These are phyloP conservation scores for Lamellibrachia luymesi DNA, from an alignment of 1,140 invertebrate species.

Conservation along the genomic window DNA sequence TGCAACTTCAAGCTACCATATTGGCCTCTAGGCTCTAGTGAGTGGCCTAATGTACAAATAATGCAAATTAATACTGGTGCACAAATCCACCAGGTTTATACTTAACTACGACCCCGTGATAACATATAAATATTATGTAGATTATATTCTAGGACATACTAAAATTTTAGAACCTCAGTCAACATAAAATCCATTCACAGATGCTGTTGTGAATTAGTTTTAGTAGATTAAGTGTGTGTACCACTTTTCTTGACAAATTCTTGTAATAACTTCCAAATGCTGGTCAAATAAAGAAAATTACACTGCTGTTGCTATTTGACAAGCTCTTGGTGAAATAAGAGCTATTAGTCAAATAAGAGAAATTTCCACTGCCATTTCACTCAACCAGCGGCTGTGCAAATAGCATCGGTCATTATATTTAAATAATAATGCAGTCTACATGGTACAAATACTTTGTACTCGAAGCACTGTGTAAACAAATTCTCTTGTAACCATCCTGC, in stretches of 20 bases:
- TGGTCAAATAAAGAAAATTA: not conserved
- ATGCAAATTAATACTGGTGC: too few relatives aligned
- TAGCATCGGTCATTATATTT: too few relatives aligned
- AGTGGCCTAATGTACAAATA: too few relatives aligned
- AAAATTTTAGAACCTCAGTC: not conserved
- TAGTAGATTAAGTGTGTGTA: not conserved
- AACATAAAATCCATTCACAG: not conserved
- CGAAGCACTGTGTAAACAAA: too few relatives aligned
- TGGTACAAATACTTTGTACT: too few relatives aligned
- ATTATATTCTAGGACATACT: not conserved
- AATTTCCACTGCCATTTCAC: not conserved
- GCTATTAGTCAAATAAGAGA: not conserved
- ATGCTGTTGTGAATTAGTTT: not conserved
- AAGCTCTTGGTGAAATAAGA: not conserved
- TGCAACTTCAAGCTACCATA: too few relatives aligned
- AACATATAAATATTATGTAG: not conserved
- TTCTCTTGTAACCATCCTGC: too few relatives aligned
- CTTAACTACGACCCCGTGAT: not conserved
- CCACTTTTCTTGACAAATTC: too few relatives aligned
- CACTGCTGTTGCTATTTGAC: not conserved
- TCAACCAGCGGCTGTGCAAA: not conserved
- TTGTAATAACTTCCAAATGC: not conserved
- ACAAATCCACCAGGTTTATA: too few relatives aligned
- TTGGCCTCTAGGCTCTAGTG: too few relatives aligned
- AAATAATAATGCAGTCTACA: too few relatives aligned